Evolutionary conservation across 30 jellyfish, hydroid and myxozoan species (phyloP).

Genomic region (Turritopsis dohrnii): DNA sequence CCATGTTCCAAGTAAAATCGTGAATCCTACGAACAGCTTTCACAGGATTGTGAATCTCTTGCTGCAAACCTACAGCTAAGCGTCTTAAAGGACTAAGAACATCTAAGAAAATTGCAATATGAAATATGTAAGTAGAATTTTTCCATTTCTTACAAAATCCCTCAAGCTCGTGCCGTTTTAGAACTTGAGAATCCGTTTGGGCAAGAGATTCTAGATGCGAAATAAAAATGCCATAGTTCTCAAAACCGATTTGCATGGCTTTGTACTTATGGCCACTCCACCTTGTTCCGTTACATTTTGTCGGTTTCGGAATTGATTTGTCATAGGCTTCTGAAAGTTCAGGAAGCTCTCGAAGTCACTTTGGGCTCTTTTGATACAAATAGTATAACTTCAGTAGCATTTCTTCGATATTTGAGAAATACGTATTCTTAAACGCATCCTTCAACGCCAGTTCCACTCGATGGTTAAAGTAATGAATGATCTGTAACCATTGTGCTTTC

Average conservation of each 20-base stretch:
- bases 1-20: background rate
- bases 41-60: background rate
- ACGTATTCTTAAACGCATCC: background rate
- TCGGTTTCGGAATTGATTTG: slow-evolving; percentile 5
- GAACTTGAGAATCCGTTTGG: background rate
- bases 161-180: background rate
- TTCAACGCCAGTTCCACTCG: background rate
- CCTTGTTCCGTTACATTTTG: background rate
- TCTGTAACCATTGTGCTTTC: background rate
- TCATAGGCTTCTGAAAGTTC: background rate
- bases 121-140: background rate
- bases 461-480: background rate
- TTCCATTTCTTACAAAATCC: background rate
- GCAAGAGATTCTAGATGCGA: background rate
- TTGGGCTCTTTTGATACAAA: background rate
- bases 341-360: background rate
- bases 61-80: background rate
- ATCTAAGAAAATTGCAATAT: background rate
- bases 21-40: background rate
- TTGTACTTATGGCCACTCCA: background rate
- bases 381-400: background rate
- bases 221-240: background rate
- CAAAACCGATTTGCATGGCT: background rate
- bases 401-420: background rate
- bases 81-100: background rate